phyloP scores from a whole-genome alignment of 2,113 vertebrate species.

The Tor tambroides region DNA sequence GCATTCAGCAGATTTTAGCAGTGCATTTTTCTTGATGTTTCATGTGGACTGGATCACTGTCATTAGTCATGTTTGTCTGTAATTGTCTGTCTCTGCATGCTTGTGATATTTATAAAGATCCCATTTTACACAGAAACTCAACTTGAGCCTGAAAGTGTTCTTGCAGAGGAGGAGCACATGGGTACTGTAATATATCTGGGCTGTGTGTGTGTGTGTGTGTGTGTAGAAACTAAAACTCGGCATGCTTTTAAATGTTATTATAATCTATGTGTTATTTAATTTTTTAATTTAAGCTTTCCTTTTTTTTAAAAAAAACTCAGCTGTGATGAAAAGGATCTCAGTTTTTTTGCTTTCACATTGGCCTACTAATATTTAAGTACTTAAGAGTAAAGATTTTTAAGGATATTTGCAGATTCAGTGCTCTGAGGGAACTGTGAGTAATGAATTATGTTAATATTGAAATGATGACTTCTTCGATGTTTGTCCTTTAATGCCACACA shows the following conservation, averaged over 20 bases:
- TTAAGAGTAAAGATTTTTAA: no score
- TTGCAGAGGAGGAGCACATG: conserved; percentile 82
- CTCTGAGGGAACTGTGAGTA: no score
- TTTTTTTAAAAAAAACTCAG: background rate
- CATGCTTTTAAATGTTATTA: background rate
- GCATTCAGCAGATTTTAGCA: conserved; percentile 20
- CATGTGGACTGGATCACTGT: conserved; percentile 23
- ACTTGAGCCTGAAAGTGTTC: conserved; percentile 79
- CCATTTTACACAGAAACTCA: conserved; percentile 78
- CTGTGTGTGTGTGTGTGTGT: conserved; percentile 49
- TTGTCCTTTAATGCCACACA: conserved; percentile 4
- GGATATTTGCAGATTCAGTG: no score
- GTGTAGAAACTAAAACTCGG: conserved; percentile 13
- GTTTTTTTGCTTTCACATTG: background rate
- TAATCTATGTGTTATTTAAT: background rate
- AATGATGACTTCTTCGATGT: background rate
- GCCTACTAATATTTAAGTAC: no score
- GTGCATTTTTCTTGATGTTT: conserved; percentile 48
- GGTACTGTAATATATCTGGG: conserved; percentile 82
- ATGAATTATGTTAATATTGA: background rate
- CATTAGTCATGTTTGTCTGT: conserved; percentile 42
- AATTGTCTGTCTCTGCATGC: conserved; percentile 48
- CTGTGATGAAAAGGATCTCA: conserved; percentile 26
- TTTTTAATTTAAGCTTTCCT: background rate
- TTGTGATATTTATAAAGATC: conserved; percentile 49